Evolutionary conservation across 2,797 vertebrate genomes (phyloP).

Genomic region (Cyprinella venusta): DNA sequence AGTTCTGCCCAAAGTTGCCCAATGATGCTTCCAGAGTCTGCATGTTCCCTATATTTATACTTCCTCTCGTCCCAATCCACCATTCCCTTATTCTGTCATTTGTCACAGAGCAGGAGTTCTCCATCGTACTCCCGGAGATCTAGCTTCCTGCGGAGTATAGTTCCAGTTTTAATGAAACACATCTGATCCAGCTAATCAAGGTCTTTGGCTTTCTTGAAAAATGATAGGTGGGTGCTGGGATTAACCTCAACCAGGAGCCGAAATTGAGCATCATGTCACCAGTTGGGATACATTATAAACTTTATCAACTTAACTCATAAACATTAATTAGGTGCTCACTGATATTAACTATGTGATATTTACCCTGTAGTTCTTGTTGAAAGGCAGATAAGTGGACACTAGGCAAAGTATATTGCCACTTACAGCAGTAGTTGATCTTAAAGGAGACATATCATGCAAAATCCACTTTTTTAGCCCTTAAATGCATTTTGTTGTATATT

Average conservation of each 20-base stretch:
- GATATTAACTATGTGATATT: constrained; percentile 1
- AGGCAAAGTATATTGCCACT: no score
- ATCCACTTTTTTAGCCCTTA: no score
- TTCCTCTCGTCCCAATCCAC: constrained; percentile 22
- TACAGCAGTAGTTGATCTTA: no score
- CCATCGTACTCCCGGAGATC: background rate
- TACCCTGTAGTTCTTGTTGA: constrained; percentile 1
- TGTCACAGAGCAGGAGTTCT: constrained; percentile 29
- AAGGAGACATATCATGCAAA: no score
- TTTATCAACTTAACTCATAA: constrained; percentile 1
- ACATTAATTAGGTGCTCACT: background rate
- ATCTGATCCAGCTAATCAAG: constrained; percentile 35
- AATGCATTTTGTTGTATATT: no score
- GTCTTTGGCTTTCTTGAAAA: constrained; percentile 17
- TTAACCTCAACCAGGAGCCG: constrained; percentile 20
- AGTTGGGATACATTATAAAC: constrained; percentile 3
- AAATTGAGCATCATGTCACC: constrained; percentile 17
- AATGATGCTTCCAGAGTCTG: constrained; percentile 5
- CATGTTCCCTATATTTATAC: constrained; percentile 23
- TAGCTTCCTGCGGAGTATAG: background rate
- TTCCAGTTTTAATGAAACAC: constrained; percentile 40
- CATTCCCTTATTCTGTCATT: constrained; percentile 16
- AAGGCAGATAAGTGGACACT: background rate
- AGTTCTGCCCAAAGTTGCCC: constrained; percentile 3
- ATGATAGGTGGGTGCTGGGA: background rate